A percentile compares a stretch with the other conserved stretches of the same genome.
These are phyloP conservation scores for Torymus tubicola DNA, from an alignment of 2,888 invertebrate species.

Conservation along the genomic window DNA sequence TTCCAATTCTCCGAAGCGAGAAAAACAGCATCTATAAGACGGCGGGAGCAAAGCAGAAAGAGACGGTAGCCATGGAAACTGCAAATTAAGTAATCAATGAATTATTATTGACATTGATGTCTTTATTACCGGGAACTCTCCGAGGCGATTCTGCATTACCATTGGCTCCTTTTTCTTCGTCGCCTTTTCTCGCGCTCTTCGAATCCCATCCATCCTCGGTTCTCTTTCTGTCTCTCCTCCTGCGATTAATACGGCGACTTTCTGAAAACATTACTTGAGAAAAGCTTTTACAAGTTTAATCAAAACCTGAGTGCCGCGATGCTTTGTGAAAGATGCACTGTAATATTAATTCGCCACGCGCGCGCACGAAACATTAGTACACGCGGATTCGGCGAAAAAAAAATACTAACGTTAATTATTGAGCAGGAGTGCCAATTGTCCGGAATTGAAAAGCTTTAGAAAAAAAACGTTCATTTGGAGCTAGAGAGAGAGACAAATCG, in stretches of 20 bases:
- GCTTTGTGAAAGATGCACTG: slow-evolving; percentile 37
- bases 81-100: slow-evolving; percentile 76
- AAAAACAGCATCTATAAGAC: slow-evolving; percentile 64
- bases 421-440: slow-evolving; percentile 42
- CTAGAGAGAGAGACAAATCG: slow-evolving; percentile 44
- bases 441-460: slow-evolving; percentile 51
- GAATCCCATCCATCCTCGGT: slow-evolving; percentile 26
- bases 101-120: slow-evolving; percentile 77
- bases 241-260: slow-evolving; percentile 44
- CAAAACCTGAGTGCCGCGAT: slow-evolving; percentile 42
- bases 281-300: slow-evolving; percentile 52
- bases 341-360: slow-evolving; percentile 37
- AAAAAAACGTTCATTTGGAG: slow-evolving; percentile 40
- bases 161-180: slow-evolving; percentile 70
- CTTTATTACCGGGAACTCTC: slow-evolving; percentile 64
- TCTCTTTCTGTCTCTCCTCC: neutral
- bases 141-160: slow-evolving; percentile 58
- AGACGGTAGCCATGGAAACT: slow-evolving; percentile 74
- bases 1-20: slow-evolving; percentile 63
- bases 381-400: slow-evolving; percentile 2
- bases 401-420: slow-evolving; percentile 44
- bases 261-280: slow-evolving; percentile 27
- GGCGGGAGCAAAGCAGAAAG: slow-evolving; percentile 61
- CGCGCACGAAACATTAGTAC: slow-evolving; percentile 26
- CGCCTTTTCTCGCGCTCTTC: slow-evolving; percentile 61